Percentiles rank a stretch among this genome's conserved stretches.
These are phyloP conservation scores for Acromyrmex heyeri DNA, from an alignment of 1,140 invertebrate genomes.

Conservation along the genomic window DNA sequence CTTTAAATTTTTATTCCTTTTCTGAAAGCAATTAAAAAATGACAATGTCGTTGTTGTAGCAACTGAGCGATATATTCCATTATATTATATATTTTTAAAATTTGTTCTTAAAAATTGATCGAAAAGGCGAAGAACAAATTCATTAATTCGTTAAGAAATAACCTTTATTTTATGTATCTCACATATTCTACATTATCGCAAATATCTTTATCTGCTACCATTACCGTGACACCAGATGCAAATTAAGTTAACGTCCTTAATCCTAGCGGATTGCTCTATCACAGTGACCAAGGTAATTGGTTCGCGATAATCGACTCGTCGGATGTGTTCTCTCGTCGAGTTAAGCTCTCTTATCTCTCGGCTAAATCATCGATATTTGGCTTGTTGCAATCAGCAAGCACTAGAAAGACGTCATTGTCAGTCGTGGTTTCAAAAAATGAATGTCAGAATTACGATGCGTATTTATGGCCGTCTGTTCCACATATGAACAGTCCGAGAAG, in stretches of 20 bases:
- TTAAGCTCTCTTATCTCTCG: conserved; percentile 22
- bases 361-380: conserved; percentile 28
- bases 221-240: conserved; percentile 21
- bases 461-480: conserved; percentile 6
- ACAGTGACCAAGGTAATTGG: conserved; percentile 32
- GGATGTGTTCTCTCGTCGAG: conserved; percentile 36
- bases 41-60: too few relatives aligned
- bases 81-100: neutral
- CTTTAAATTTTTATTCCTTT: too few relatives aligned
- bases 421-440: conserved; percentile 11
- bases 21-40: too few relatives aligned
- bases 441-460: conserved; percentile 12
- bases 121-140: neutral
- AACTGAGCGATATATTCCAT: too few relatives aligned
- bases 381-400: neutral
- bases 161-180: neutral
- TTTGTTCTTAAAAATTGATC: neutral
- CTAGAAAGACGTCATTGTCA: neutral
- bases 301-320: conserved; percentile 51
- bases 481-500: conserved; percentile 25
- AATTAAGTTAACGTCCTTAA: conserved; percentile 54
- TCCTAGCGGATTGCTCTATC: conserved; percentile 39
- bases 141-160: neutral
- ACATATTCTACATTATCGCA: conserved; percentile 3
- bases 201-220: conserved; percentile 28